Evolutionary conservation across 1,140 invertebrate species (phyloP), one percentile per base, ranked within the genome.

Genomic region (Drosophila ogumai): DNA sequence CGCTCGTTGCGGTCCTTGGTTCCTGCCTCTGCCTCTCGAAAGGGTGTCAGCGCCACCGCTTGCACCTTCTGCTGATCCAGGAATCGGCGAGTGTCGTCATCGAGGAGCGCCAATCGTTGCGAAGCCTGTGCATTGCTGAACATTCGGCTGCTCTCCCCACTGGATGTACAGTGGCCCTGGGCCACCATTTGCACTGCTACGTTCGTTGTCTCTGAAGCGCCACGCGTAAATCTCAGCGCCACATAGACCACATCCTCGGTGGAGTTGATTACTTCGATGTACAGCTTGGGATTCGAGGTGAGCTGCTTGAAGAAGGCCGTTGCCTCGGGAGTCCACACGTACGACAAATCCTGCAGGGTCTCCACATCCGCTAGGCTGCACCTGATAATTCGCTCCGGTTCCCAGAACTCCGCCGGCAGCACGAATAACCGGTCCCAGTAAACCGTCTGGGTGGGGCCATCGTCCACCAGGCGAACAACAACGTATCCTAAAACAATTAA

Each of bases 301-400:
- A 92, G 54, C 44, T 79, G 82, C 32, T 66, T 66, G 10, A 92
- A 92, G 19, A 32, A 44, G 0, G 12, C 10, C 15, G 74, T 86
- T 4, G 78, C 82, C 8, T 54, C 28, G 2, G 44, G 2, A 5
- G 86, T 92, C 86, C 91, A 92, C 8, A 25, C 3, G 36, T 91
- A 91, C 31, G 50, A 60, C 43, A 75, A 38, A 31, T 65, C 36
- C 43, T 77, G 81, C n/a, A 81, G 44, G 10, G 91, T 78, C 54
- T 91, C 86, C 5, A 92, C 81, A 64, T 92, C 90, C 1, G 79
- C 82, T 9, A 92, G 55, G 7, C 69, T 40, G 19, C 91, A 92
- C 40, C 59, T 75, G 7, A 87, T 79, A 12, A 76, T 60, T 8
- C 76, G 22, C 56, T 82, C 86, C 0, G 32, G 19, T 1, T 19